These are phyloP conservation scores for Brachionichthys hirsutus DNA, from an alignment of 2,113 vertebrate genomes.

Conservation along the genomic window DNA sequence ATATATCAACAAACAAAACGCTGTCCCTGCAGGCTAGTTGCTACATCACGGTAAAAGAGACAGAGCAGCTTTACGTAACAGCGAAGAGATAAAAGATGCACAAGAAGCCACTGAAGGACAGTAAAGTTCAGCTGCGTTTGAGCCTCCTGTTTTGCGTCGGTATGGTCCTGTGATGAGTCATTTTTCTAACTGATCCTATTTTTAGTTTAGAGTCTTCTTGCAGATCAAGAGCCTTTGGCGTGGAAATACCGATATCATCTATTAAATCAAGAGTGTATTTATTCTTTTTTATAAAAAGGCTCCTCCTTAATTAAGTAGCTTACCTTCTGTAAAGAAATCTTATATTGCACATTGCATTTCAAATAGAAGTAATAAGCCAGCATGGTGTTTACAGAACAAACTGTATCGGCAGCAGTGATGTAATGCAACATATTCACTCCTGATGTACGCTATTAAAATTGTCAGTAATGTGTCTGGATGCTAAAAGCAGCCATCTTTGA, in stretches of 20 bases:
- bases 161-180: constrained; percentile 11
- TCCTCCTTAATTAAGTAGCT: neutral
- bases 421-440: constrained; percentile 16
- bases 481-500: constrained; percentile 33
- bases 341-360: constrained; percentile 3
- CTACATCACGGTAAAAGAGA: constrained; percentile 34
- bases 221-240: neutral
- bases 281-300: no score
- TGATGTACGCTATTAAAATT: constrained; percentile 23
- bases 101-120: constrained; percentile 18
- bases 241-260: neutral
- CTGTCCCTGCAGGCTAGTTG: constrained; percentile 47
- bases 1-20: constrained; percentile 32
- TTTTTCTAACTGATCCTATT: constrained; percentile 4
- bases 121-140: constrained; percentile 25
- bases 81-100: constrained; percentile 23
- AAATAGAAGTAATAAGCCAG: constrained; percentile 18
- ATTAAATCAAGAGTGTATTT: neutral
- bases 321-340: constrained; percentile 9
- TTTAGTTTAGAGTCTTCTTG: neutral
- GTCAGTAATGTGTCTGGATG: constrained; percentile 20
- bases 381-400: constrained; percentile 52
- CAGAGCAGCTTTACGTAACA: constrained; percentile 61
- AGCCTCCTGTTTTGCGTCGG: constrained; percentile 27
- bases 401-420: constrained; percentile 33